A percentile compares a stretch with the other conserved stretches of the same genome.
Conservation (phyloP, 2,888 invertebrate genomes). For the Endotricha flammealis region DNA sequence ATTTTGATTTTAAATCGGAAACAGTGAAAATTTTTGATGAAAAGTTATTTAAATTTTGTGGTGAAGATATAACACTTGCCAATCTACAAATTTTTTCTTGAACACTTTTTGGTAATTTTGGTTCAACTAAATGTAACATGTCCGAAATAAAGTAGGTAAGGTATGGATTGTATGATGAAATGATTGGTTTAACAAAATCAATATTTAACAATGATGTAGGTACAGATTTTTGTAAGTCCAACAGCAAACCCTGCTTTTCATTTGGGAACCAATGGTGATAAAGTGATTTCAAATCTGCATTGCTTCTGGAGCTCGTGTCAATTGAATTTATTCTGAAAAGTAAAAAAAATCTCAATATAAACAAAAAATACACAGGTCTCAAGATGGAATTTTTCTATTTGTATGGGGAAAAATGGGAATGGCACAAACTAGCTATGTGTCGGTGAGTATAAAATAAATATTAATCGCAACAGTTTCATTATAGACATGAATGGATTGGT, state of each 20-base stretch:
- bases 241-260: constrained; percentile 42
- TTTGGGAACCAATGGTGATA: constrained; percentile 63
- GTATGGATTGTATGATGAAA: constrained; percentile 57
- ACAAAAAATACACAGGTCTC: too few relatives aligned
- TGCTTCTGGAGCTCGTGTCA: constrained; percentile 34
- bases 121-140: constrained; percentile 48
- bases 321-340: constrained; percentile 37
- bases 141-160: constrained; percentile 52
- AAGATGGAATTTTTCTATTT: too few relatives aligned
- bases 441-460: too few relatives aligned
- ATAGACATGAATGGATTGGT: too few relatives aligned
- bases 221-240: constrained; percentile 51
- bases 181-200: constrained; percentile 52
- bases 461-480: too few relatives aligned
- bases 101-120: constrained; percentile 39
- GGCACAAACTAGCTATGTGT: too few relatives aligned
- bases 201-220: constrained; percentile 52
- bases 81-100: constrained; percentile 44
- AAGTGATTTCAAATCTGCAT: constrained; percentile 44
- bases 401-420: too few relatives aligned
- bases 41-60: constrained; percentile 34
- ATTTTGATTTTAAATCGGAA: constrained; percentile 48
- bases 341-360: constrained; percentile 2
- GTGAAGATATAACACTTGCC: constrained; percentile 51
- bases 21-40: constrained; percentile 58